Conservation (phyloP, 2,797 vertebrate species). For the Pelodytes ibericus region DNA sequence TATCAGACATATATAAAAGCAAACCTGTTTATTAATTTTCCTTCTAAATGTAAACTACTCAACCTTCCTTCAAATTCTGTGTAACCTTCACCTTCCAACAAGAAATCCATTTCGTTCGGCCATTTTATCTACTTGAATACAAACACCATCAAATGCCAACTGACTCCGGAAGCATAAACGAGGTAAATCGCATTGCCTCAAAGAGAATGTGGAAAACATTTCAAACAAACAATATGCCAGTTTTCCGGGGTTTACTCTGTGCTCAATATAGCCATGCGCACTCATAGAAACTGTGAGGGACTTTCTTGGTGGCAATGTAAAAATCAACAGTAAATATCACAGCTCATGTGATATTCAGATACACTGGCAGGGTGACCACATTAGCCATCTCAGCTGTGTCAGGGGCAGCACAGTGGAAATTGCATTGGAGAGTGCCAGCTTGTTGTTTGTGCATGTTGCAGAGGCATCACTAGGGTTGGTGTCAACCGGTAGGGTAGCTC, state of each 20-base stretch:
- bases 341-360: slow-evolving; percentile 96
- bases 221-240: not conserved
- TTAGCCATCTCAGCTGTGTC: slow-evolving; percentile 95
- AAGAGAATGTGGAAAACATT: not conserved
- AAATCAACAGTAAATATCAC: slow-evolving; percentile 98
- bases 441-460: slow-evolving; percentile 93
- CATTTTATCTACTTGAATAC: not conserved
- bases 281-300: slow-evolving; percentile 96
- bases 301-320: slow-evolving; percentile 95
- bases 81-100: not conserved
- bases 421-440: slow-evolving; percentile 88
- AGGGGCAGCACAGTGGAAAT: slow-evolving; percentile 95
- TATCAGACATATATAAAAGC: slow-evolving; percentile 3
- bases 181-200: not conserved
- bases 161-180: not conserved
- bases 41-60: slow-evolving; percentile 4
- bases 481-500: no score
- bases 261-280: slow-evolving; percentile 93
- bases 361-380: slow-evolving; percentile 97
- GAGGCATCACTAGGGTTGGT: no score
- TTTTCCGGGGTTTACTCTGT: slow-evolving; percentile 77
- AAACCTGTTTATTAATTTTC: not conserved
- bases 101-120: not conserved
- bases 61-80: not conserved
- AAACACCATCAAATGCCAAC: not conserved